A percentile compares a stretch with the other conserved stretches of the same genome.
These are phyloP conservation scores for Aphidoletes aphidimyza DNA, from an alignment of 2,888 invertebrate genomes.

Conservation along the genomic window DNA sequence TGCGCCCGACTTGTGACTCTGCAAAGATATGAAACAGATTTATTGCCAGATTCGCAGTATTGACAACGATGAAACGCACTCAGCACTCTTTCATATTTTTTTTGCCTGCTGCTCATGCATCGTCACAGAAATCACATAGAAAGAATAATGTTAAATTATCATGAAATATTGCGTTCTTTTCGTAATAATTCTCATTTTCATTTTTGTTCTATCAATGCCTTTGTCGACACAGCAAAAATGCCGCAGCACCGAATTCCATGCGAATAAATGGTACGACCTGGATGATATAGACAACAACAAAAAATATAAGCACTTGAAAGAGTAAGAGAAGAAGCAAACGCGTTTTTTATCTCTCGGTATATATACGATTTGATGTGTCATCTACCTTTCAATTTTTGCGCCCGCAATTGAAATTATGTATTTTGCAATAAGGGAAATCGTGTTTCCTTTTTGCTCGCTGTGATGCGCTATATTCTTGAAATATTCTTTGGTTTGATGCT, in stretches of 20 bases:
- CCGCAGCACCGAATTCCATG: neutral
- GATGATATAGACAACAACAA: neutral
- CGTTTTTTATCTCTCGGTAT: neutral
- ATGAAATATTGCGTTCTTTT: conserved; percentile 41
- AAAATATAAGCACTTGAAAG: neutral
- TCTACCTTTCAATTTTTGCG: neutral
- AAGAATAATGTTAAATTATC: neutral
- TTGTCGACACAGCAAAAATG: conserved; percentile 5
- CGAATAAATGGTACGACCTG: neutral
- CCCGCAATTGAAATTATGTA: neutral
- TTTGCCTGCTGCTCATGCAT: neutral
- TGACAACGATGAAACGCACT: neutral
- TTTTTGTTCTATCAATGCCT: neutral
- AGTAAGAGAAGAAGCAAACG: neutral
- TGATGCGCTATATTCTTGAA: neutral
- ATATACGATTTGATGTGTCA: neutral
- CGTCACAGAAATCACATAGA: neutral
- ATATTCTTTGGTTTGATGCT: neutral
- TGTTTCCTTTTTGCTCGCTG: conserved; percentile 9
- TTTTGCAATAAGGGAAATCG: conserved; percentile 33
- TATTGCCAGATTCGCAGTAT: neutral
- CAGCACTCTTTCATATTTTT: neutral
- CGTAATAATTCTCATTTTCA: neutral
- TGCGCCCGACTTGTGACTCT: neutral
- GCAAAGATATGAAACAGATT: conserved; percentile 2